A percentile compares a stretch with the other conserved stretches of the same genome.
Conservation (phyloP, 2,888 invertebrate genomes). For the Allygus modestus region DNA sequence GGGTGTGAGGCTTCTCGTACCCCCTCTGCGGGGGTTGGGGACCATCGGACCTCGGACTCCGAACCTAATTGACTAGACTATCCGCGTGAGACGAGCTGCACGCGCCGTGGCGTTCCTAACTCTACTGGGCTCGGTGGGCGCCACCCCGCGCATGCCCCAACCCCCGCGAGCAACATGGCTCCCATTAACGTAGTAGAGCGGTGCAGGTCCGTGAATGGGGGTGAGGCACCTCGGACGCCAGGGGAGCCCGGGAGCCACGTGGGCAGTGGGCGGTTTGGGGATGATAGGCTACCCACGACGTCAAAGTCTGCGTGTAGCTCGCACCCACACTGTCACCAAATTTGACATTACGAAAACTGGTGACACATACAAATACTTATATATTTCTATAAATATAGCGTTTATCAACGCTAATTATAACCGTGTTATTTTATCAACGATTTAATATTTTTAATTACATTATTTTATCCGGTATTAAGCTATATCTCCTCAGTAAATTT, state of each 20-base stretch:
- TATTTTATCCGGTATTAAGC: too few species aligned
- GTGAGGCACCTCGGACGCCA: background rate
- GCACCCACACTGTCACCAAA: too few species aligned
- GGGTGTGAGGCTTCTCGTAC: too few species aligned
- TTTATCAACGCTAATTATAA: too few species aligned
- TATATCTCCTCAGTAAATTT: too few species aligned
- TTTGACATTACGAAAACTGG: too few species aligned
- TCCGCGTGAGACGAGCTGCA: background rate
- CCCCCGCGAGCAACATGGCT: background rate
- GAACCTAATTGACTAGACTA: background rate
- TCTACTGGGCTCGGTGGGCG: slow-evolving; percentile 19
- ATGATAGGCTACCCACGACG: background rate
- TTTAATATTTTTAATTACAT: too few species aligned
- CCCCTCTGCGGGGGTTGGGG: too few species aligned
- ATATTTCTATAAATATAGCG: too few species aligned
- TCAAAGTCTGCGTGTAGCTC: background rate
- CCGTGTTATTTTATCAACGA: too few species aligned
- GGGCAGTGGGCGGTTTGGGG: background rate
- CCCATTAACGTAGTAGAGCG: background rate
- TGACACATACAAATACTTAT: too few species aligned
- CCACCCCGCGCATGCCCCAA: slow-evolving; percentile 17
- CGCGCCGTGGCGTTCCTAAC: background rate
- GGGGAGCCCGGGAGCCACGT: background rate
- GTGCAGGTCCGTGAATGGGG: background rate
- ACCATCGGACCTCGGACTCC: background rate